Conservation (phyloP, 2,797 vertebrate species). For the Anguilla megastoma region DNA sequence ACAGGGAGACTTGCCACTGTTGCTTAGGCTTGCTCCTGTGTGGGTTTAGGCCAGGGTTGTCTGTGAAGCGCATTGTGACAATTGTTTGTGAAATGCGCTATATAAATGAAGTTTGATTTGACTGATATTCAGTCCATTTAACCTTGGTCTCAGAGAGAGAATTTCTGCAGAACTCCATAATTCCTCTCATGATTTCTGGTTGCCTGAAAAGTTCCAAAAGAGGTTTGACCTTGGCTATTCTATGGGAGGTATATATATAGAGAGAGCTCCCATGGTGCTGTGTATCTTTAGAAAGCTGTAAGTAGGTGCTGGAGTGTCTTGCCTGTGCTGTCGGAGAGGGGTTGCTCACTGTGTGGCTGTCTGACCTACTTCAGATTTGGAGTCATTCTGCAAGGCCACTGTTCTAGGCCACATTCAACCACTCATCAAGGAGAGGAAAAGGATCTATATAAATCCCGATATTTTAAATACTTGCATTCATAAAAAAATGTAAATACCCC, state of each 20-base stretch:
- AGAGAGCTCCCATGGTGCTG: slow-evolving; percentile 12
- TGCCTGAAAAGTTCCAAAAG: background rate
- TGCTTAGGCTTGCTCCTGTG: no score
- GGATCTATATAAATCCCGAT: background rate
- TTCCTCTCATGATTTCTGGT: background rate
- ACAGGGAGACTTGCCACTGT: no score
- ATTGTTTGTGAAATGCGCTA: no score
- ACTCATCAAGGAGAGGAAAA: background rate
- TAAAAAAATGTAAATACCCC: background rate
- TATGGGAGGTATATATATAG: slow-evolving; percentile 11
- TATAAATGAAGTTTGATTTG: no score
- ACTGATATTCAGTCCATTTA: background rate
- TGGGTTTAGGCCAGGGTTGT: no score
- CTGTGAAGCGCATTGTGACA: no score
- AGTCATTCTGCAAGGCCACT: background rate
- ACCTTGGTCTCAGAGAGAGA: background rate
- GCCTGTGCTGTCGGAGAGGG: background rate
- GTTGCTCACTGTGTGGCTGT: background rate
- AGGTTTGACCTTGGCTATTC: background rate
- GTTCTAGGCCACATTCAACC: background rate
- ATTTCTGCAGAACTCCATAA: background rate
- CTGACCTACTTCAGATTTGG: slow-evolving; percentile 11
- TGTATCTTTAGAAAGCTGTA: slow-evolving; percentile 18
- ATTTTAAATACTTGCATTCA: background rate
- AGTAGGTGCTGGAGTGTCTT: slow-evolving; percentile 2